A percentile compares a stretch with the other conserved stretches of the same genome.
Conservation (phyloP, 2,113 vertebrate genomes). For the Calyptomena viridis region DNA sequence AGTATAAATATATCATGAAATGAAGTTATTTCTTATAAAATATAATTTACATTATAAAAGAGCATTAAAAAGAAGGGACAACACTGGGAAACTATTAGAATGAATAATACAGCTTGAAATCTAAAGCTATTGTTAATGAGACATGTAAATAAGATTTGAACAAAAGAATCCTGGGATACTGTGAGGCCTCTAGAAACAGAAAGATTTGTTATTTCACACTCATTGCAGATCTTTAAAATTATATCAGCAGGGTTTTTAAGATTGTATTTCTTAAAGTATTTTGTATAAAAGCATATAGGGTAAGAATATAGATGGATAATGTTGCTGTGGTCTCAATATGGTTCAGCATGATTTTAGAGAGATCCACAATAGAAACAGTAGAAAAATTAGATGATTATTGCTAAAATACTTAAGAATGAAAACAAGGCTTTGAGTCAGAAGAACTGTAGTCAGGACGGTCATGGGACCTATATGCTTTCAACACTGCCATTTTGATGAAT, state of each 20-base stretch:
- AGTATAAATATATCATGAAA: background rate
- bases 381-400: background rate
- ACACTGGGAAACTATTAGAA: background rate
- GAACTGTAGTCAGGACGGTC: background rate
- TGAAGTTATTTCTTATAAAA: background rate
- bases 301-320: background rate
- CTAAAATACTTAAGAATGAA: background rate
- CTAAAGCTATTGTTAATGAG: background rate
- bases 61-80: background rate
- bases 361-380: background rate
- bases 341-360: background rate
- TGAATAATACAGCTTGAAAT: background rate
- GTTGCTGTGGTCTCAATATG: background rate
- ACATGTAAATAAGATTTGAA: background rate
- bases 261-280: background rate
- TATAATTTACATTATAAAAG: constrained; percentile 1
- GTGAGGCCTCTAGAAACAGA: background rate
- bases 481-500: background rate
- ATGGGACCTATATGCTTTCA: background rate
- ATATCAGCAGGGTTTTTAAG: background rate
- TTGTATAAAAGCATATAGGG: background rate
- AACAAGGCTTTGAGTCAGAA: background rate
- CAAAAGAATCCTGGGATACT: background rate
- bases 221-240: background rate
- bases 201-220: background rate